Evolutionary conservation across 2,113 vertebrate genomes (phyloP).

Genomic region (Progne subis): DNA sequence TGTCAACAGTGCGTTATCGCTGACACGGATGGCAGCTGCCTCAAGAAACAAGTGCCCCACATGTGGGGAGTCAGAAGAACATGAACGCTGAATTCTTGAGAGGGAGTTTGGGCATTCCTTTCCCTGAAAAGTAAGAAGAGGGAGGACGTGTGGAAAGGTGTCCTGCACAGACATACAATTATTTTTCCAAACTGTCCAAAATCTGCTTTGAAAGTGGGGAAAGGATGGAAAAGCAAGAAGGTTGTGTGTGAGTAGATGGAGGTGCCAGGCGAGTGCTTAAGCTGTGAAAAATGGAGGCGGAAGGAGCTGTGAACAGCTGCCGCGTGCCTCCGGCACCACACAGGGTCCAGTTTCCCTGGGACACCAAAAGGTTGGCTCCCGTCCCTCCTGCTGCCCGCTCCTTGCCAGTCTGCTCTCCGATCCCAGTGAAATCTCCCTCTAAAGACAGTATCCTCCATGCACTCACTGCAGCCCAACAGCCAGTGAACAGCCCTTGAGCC

Average conservation of each 20-base stretch:
- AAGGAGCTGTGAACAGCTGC: conserved; percentile 40
- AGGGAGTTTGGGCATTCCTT: neutral
- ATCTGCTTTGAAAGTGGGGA: neutral
- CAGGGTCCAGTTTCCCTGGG: neutral
- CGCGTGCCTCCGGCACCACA: neutral
- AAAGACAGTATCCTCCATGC: rapidly evolving
- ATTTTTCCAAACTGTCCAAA: neutral
- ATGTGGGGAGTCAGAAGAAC: rapidly evolving
- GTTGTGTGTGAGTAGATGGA: neutral
- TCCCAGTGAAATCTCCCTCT: rapidly evolving
- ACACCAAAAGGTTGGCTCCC: neutral
- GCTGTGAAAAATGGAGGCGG: conserved; percentile 46
- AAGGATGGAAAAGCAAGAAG: neutral
- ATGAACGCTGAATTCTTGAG: rapidly evolving
- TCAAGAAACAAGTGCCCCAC: neutral
- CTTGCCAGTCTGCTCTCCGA: rapidly evolving
- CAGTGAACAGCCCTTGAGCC: neutral
- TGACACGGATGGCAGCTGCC: neutral
- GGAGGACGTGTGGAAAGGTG: neutral
- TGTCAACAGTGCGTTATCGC: rapidly evolving
- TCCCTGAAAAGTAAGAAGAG: neutral
- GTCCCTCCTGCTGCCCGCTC: neutral
- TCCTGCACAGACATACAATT: rapidly evolving
- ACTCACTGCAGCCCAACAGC: rapidly evolving
- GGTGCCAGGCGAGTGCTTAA: conserved; percentile 2